phyloP scores from a whole-genome alignment of 2,113 vertebrate species.

The Alexandromys fortis region DNA sequence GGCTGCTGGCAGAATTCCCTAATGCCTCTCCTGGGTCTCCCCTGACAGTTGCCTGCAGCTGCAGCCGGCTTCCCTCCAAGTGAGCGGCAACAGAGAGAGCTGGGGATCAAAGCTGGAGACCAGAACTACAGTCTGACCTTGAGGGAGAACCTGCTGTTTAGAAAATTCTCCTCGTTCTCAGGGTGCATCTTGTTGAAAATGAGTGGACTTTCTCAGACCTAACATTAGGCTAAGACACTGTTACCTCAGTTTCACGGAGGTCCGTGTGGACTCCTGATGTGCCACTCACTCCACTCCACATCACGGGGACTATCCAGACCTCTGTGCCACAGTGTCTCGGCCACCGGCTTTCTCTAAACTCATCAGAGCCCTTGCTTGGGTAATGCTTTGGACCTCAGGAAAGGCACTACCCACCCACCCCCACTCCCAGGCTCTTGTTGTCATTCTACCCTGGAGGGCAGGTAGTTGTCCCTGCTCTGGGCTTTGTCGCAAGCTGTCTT shows the following conservation, averaged over 20 bases:
- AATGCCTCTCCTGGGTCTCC: background rate
- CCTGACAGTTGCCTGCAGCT: background rate
- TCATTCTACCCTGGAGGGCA: background rate
- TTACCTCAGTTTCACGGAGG: background rate
- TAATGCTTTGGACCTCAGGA: background rate
- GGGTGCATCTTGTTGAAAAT: background rate
- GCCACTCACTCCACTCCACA: background rate
- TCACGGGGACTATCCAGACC: background rate
- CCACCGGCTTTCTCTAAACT: background rate
- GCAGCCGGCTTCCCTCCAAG: background rate
- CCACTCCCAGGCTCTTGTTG: background rate
- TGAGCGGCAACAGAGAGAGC: background rate
- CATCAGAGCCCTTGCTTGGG: background rate
- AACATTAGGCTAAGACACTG: background rate
- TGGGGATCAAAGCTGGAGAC: background rate
- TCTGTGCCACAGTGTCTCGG: background rate
- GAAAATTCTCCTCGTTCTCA: background rate
- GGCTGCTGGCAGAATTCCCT: background rate
- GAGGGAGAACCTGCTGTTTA: background rate
- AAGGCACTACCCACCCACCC: too few relatives aligned
- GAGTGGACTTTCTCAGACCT: background rate
- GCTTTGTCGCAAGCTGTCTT: background rate
- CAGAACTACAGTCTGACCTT: background rate
- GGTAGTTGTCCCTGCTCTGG: background rate
- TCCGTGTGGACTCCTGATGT: too few relatives aligned